Base-by-base conservation (phyloP, 2,113 vertebrate species). In the Tretioscincus oriximinensis region DNA sequence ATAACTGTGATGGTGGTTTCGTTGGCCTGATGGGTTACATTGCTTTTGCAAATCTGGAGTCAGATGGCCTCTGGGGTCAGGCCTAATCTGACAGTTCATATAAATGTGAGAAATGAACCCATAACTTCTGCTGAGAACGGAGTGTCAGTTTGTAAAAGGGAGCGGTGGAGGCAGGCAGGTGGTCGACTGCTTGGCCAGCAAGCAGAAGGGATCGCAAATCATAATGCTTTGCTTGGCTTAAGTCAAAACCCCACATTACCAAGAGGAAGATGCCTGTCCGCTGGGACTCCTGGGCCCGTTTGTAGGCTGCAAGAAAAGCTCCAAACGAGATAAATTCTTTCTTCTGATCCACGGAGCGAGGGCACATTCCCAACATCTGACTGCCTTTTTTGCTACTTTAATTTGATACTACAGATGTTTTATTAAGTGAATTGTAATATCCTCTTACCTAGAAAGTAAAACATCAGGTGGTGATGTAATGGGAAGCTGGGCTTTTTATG, bases 211-310 rank as follows among this genome's bases (percentile, higher is more conserved):
- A 75, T 31, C 49, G 20, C 49, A 78, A 28, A 76, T 47, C 79
- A 9, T 76, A 84, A 49, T 69, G 47, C 84, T 87, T 90, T 79
- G 78, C 81, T 86, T 81, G 78, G 69, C 64, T 82, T 41, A 77
- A 83, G 31, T 49, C 86, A 84, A 85, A 78, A 84, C 83, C 70
- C 76, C 73, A 82, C 86, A 83, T 82, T 80, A 41, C 58, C 47
- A 89, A 84, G 90, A 88, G 69, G 89, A 86, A 89, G 85, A 86
- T 85, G 82, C 84, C 88, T 88, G 84, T 89, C 90, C 88, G 82
- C 77, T 78, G 80, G 61, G 47, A 60, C 82, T 85, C 54, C 14
- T 78, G 83, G 64, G 7, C 72, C 88, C 31, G 21, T 81, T 90
- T 64, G 18, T 80, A 41, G 54, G 24, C 77, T 69, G 28, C 67